A percentile compares a stretch with the other conserved stretches of the same genome.
Conservation (phyloP, 2,113 vertebrate genomes). For the Elephantulus edwardii region DNA sequence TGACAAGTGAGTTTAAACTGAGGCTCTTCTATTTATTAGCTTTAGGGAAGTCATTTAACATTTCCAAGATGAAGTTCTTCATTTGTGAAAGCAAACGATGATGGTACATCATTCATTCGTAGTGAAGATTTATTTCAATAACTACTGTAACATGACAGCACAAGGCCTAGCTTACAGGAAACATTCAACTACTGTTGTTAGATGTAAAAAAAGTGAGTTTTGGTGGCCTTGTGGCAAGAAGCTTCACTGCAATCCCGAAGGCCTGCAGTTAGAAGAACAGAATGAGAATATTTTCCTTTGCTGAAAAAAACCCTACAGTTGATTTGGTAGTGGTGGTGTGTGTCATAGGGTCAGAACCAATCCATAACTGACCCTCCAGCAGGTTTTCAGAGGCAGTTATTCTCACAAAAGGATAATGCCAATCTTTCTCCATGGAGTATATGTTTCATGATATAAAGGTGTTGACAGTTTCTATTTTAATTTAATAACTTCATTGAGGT, state of each 20-base stretch:
- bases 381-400: too few species aligned
- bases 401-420: too few species aligned
- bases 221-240: background rate
- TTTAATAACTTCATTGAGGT: slow-evolving; percentile 10
- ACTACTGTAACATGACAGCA: background rate
- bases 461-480: background rate
- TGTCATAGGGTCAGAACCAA: too few species aligned
- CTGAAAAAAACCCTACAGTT: background rate
- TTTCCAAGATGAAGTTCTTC: background rate
- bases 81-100: background rate
- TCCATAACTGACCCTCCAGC: too few species aligned
- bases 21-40: background rate
- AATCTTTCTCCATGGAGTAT: too few species aligned
- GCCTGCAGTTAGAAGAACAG: too few species aligned
- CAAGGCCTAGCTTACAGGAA: background rate
- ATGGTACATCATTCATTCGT: background rate
- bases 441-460: background rate
- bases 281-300: background rate
- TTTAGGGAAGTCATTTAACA: background rate
- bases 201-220: too few species aligned
- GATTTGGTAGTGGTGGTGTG: too few species aligned
- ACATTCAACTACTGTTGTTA: background rate
- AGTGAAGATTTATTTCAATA: background rate
- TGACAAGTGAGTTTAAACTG: background rate
- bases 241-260: too few species aligned